These are phyloP conservation scores for Nebria ingens DNA, from an alignment of 1,140 invertebrate genomes.

Conservation along the genomic window DNA sequence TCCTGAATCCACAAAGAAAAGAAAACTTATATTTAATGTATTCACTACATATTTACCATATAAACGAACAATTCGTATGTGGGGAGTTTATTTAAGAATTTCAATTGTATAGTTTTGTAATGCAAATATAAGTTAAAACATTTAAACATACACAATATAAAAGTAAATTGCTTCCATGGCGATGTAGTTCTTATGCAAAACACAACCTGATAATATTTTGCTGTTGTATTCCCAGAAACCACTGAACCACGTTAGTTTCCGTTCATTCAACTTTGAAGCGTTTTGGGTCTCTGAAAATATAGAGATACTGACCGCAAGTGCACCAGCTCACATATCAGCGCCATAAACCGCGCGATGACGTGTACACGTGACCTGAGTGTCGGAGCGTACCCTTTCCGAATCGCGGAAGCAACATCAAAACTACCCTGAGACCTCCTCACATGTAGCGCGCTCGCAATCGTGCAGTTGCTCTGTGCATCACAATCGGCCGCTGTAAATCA, in stretches of 20 bases:
- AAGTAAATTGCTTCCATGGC: not conserved
- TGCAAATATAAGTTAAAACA: not conserved
- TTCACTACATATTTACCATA: too few relatives aligned
- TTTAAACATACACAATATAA: not conserved
- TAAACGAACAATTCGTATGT: too few relatives aligned
- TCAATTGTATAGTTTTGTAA: not conserved
- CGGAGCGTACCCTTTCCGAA: not conserved
- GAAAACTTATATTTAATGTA: too few relatives aligned
- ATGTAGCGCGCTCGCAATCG: not conserved
- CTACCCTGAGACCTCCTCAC: too few relatives aligned
- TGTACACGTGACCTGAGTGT: not conserved
- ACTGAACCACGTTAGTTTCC: too few relatives aligned
- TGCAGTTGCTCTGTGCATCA: not conserved
- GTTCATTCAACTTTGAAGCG: not conserved
- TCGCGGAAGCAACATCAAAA: too few relatives aligned
- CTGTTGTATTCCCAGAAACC: too few relatives aligned
- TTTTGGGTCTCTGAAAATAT: not conserved
- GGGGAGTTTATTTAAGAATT: too few relatives aligned
- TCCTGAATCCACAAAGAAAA: too few relatives aligned
- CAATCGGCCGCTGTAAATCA: constrained; percentile 1
- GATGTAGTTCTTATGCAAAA: not conserved
- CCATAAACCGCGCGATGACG: constrained; percentile 6
- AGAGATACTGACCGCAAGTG: not conserved
- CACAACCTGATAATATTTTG: not conserved
- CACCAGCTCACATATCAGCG: not conserved